phyloP scores from a whole-genome alignment of 2,888 invertebrate genomes.

The Carterocephalus palaemon region DNA sequence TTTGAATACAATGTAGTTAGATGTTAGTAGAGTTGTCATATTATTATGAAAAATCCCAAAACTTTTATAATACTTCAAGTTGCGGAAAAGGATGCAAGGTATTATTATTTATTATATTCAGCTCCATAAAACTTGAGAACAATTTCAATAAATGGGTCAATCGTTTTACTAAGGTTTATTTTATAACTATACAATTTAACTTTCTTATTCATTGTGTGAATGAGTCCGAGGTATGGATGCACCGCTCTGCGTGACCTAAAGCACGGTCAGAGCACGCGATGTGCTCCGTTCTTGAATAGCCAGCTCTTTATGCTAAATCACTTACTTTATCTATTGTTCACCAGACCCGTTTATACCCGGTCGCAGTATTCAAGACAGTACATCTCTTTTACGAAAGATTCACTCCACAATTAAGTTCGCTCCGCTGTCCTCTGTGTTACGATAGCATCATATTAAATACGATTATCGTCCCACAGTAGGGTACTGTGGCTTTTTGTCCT shows the following conservation, averaged over 20 bases:
- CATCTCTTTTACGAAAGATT: slow-evolving; percentile 2
- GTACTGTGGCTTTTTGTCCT: slow-evolving; percentile 47
- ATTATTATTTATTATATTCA: no score
- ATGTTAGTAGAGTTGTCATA: no score
- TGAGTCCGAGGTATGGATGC: slow-evolving; percentile 40
- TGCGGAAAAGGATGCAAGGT: no score
- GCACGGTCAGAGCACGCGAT: slow-evolving; percentile 52
- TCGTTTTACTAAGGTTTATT: slow-evolving; percentile 47
- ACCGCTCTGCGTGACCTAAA: slow-evolving; percentile 47
- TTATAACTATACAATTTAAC: slow-evolving; percentile 65
- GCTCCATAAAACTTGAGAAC: slow-evolving; percentile 16
- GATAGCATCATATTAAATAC: slow-evolving; percentile 38
- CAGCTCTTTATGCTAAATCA: slow-evolving; percentile 20
- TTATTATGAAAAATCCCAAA: no score
- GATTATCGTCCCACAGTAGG: slow-evolving; percentile 57
- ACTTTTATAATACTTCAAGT: no score
- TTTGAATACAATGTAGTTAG: no score
- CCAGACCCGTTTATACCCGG: slow-evolving; percentile 5
- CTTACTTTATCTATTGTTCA: slow-evolving; percentile 16
- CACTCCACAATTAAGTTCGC: neutral
- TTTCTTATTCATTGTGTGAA: slow-evolving; percentile 52
- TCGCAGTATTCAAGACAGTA: slow-evolving; percentile 9
- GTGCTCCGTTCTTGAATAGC: slow-evolving; percentile 29
- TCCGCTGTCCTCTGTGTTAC: slow-evolving; percentile 30
- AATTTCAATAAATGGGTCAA: slow-evolving; percentile 47